Percentiles rank a stretch among this genome's conserved stretches.
Conservation (phyloP, 2,797 vertebrate genomes). For the Glyptemys insculpta region DNA sequence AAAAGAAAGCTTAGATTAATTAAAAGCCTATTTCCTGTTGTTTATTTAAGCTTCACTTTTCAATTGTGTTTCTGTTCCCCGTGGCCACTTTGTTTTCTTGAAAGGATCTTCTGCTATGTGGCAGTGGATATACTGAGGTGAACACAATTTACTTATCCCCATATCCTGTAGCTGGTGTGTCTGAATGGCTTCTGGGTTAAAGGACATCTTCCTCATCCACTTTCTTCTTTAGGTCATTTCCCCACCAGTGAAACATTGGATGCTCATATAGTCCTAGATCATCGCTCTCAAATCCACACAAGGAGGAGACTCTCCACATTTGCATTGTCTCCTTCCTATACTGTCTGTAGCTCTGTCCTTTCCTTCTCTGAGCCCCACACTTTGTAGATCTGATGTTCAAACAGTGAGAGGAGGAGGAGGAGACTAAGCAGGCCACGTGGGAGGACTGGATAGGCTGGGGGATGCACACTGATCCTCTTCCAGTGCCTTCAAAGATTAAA, state of each 20-base stretch:
- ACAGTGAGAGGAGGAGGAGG: not conserved
- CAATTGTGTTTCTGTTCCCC: not conserved
- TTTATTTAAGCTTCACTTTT: not conserved
- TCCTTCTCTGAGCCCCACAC: not conserved
- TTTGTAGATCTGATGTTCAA: not conserved
- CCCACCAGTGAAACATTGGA: not conserved
- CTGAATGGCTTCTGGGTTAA: not conserved
- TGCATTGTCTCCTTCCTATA: not conserved
- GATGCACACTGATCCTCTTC: not conserved
- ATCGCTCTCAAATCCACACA: not conserved
- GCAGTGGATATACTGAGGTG: not conserved
- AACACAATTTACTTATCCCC: not conserved
- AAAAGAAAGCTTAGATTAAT: not conserved
- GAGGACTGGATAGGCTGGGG: not conserved
- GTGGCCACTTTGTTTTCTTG: not conserved
- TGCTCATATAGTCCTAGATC: not conserved
- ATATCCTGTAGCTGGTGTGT: not conserved
- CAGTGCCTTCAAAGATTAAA: not conserved
- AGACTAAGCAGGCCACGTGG: not conserved
- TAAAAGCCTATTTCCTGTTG: not conserved
- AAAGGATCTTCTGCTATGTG: not conserved
- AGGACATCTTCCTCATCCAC: not conserved
- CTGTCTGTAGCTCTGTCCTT: not conserved
- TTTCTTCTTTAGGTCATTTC: not conserved
- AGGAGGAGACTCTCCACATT: not conserved